Evolutionary conservation across 2,888 invertebrate species (phyloP).

Genomic region (Dynastes grantii): DNA sequence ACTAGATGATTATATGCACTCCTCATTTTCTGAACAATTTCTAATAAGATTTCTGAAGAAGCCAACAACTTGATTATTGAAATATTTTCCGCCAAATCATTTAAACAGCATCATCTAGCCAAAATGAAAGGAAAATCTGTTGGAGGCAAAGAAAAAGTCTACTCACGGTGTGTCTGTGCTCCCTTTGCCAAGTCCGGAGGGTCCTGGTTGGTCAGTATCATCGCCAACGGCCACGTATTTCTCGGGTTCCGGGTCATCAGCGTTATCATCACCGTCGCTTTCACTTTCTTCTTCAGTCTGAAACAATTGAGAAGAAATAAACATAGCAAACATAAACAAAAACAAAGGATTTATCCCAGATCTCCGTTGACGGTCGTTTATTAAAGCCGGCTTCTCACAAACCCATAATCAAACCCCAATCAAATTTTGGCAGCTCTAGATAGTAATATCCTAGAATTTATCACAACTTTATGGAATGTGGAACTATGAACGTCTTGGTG

Average conservation of each 20-base stretch:
- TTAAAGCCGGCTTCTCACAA: too few species aligned
- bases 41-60: not conserved
- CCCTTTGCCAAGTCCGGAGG: constrained; percentile 68
- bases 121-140: not conserved
- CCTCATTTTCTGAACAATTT: not conserved
- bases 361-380: too few species aligned
- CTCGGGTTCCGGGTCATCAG: constrained; percentile 63
- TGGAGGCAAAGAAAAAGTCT: constrained; percentile 60
- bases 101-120: constrained; percentile 36
- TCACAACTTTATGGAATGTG: too few species aligned
- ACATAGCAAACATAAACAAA: constrained; percentile 43
- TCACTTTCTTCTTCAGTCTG: constrained; percentile 67
- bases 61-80: not conserved
- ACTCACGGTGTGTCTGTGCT: constrained; percentile 69
- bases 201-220: constrained; percentile 68
- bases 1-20: constrained; percentile 18
- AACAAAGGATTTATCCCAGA: too few species aligned
- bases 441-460: too few species aligned
- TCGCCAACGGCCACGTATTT: constrained; percentile 64
- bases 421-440: not conserved
- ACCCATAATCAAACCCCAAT: too few species aligned
- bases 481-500: too few species aligned
- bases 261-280: constrained; percentile 62
- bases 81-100: too few species aligned
- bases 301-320: constrained; percentile 50